A percentile compares a stretch with the other conserved stretches of the same genome.
These are phyloP conservation scores for Ctenodactylus gundi DNA, from an alignment of 2,113 vertebrate genomes.

Conservation along the genomic window DNA sequence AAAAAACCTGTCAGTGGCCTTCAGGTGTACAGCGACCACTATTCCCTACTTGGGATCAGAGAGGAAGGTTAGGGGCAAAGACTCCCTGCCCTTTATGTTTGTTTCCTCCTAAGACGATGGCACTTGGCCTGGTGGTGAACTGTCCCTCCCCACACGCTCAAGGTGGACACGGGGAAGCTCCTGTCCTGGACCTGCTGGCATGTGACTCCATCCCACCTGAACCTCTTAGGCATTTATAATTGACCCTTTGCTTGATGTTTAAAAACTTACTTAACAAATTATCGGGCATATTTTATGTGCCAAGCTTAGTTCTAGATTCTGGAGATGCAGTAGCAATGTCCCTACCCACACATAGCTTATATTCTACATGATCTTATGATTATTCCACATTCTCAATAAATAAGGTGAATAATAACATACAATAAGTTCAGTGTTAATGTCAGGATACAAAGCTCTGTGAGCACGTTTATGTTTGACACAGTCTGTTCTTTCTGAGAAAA, in stretches of 20 bases:
- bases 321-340: neutral
- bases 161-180: neutral
- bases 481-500: neutral
- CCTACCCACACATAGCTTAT: neutral
- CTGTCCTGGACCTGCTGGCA: neutral
- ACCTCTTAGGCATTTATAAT: neutral
- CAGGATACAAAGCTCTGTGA: neutral
- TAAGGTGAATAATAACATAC: neutral
- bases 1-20: neutral
- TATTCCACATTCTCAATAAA: no score
- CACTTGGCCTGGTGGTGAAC: neutral
- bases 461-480: neutral
- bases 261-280: neutral
- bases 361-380: no score
- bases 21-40: neutral
- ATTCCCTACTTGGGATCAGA: neutral
- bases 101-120: neutral
- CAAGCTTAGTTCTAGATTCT: neutral
- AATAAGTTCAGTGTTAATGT: neutral
- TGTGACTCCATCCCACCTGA: neutral
- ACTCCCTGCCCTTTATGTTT: neutral
- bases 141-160: neutral
- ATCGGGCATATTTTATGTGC: neutral
- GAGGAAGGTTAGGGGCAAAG: neutral
- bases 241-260: neutral